A percentile compares a stretch with the other conserved stretches of the same genome.
Evolutionary conservation across 2,113 vertebrate genomes (phyloP).

Genomic region (Ifrita kowaldi): DNA sequence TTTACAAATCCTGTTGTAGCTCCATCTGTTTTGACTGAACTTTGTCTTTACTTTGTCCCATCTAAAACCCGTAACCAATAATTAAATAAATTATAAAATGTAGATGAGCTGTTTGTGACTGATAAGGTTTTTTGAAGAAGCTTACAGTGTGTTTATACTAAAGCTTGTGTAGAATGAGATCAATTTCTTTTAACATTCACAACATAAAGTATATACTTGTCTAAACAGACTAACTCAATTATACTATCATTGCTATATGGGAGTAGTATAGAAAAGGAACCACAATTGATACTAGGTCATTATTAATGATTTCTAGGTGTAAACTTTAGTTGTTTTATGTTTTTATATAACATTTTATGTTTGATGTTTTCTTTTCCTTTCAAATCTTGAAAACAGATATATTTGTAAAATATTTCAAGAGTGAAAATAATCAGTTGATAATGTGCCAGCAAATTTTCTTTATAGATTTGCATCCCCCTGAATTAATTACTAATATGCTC

Average conservation of each 20-base stretch:
- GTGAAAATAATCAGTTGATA: not conserved
- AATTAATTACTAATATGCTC: not conserved
- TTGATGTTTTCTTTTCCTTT: not conserved
- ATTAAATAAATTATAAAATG: not conserved
- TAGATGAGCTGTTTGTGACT: not conserved
- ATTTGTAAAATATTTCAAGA: not conserved
- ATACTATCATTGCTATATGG: not conserved
- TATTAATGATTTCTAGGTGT: not conserved
- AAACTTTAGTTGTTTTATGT: not conserved
- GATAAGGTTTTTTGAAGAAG: not conserved
- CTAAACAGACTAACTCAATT: not conserved
- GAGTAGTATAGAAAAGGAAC: not conserved
- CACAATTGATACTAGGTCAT: not conserved
- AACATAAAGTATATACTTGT: not conserved
- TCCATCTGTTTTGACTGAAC: slow-evolving; percentile 5
- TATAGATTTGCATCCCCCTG: not conserved
- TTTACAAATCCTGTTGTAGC: slow-evolving; percentile 8
- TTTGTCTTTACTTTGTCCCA: not conserved
- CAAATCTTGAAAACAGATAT: not conserved
- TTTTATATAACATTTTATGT: not conserved
- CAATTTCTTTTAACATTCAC: not conserved
- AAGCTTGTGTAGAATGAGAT: not conserved
- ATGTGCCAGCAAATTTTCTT: not conserved
- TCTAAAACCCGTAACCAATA: not conserved
- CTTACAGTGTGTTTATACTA: not conserved